Base-by-base conservation (phyloP, 2,113 vertebrate genomes). In the Athene cunicularia region DNA sequence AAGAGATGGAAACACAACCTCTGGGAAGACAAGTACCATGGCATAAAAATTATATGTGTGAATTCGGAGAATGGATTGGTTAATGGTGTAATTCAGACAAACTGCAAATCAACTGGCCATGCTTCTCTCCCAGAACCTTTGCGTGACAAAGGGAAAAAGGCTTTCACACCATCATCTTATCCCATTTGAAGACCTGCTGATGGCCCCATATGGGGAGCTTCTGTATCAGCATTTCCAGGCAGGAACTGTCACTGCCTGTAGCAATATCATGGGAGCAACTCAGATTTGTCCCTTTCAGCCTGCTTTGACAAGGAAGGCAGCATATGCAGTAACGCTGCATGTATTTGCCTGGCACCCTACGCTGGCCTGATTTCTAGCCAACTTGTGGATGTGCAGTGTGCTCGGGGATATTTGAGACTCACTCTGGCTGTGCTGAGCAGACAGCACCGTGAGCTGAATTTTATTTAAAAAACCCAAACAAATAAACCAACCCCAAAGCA, bases 291-390 rank as follows among this genome's bases (percentile, higher is more conserved):
- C 35, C 47, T 66, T 74, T 26, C 73, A 92, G 55, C 27, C 22
- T 53, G 64, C 39, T 80, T 66, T 92, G 28, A 43, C 37, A 30
- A 49, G 67, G 39, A 41, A 76, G 53, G 47, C 74, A 66, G 20
- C 0, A 11, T 11, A 18, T 22, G 30, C 35, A 66, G 1, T 30
- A 23, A 60, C 0, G 0, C 32, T 47, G 50, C 37, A 6, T 9
- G 26, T 16, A 19, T 35, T 80, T 3, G 3, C 39, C 71, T 59
- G 72, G 53, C 68, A 13, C 32, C 14, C 58, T 32, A 58, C 10
- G 3, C 24, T 8, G 1, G 33, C 14, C 76, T 67, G 27, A 33
- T 53, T 90, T 87, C 62, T 7, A 5, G 26, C 22, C 43, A 39
- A 4, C 21, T 9, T 43, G 35, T 50, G 63, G 17, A 15, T 55